Base-by-base conservation (phyloP, 1,140 invertebrate genomes). In the Brevipalpus yothersi region DNA sequence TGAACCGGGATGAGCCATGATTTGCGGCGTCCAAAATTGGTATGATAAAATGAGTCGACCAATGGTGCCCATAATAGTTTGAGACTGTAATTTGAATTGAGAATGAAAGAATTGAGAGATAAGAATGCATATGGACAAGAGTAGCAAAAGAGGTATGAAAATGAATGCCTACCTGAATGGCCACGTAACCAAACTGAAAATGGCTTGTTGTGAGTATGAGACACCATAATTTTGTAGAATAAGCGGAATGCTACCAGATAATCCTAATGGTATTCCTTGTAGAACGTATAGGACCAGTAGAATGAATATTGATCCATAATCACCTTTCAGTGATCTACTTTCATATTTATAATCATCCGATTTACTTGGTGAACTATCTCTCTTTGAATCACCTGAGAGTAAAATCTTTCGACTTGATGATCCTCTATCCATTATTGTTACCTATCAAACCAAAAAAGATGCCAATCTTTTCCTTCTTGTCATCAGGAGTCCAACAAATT, bases 51-150 rank as follows among this genome's bases (percentile, higher is more conserved):
- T 0, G 90, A 84, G 72, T 99, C 95, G 2, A 98, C 91, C 66
- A 98, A 79, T 1, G 94, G 94, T 4, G 94, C 95, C 95, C 94
- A 99, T 51, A 99, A 68, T 39, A 98, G 72, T 73, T 99, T 99
- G 17, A 98, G 73, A 71, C 87, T 51, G n/a, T 17, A 51, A 51
- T n/a, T n/a, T 2, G 17, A 51, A 11, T 17, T 3, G 49, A 51
- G 8, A 51, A 31, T 31, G 31, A 31, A 7, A 15, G 4, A 49
- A 19, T 49, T 15, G 47, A 19, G 15, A 7, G 47, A 15, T n/a
- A 49, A n/a, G n/a, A 49, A 19, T n/a, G 7, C 12, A 17, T 5
- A n/a, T 51, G n/a, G n/a, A n/a, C 2, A n/a, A 51, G 21, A 51
- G 12, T 45, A 45, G 31, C 7, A 17, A 8, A 17, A 51, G 8